These are phyloP conservation scores for Anolis sagrei DNA, from an alignment of 2,113 vertebrate species.

Conservation along the genomic window DNA sequence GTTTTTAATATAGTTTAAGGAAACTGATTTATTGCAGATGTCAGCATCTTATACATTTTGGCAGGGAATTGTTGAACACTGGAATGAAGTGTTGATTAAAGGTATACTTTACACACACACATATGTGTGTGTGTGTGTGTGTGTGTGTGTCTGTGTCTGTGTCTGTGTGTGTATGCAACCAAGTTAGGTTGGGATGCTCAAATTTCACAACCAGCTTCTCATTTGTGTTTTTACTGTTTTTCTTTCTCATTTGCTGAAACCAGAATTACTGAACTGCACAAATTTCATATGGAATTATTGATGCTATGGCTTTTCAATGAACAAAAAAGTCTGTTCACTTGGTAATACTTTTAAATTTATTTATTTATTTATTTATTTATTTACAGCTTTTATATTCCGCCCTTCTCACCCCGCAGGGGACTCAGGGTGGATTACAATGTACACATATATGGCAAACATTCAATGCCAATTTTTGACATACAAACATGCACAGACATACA, in stretches of 20 bases:
- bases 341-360: constrained; percentile 57
- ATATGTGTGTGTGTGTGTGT: too few relatives aligned
- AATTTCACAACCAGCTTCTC: constrained; percentile 52
- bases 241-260: constrained; percentile 29
- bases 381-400: too few relatives aligned
- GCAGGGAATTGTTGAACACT: constrained; percentile 12
- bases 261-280: constrained; percentile 63
- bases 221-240: constrained; percentile 38
- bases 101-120: constrained; percentile 24
- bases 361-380: too few relatives aligned
- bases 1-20: too few relatives aligned
- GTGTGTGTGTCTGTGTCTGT: too few relatives aligned
- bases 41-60: not conserved
- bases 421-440: too few relatives aligned
- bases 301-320: constrained; percentile 49
- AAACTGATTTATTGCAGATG: rapidly evolving
- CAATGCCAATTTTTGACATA: too few relatives aligned
- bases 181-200: constrained; percentile 41
- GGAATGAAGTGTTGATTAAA: constrained; percentile 1
- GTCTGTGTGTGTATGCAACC: too few relatives aligned
- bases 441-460: too few relatives aligned
- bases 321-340: constrained; percentile 61
- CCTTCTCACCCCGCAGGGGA: too few relatives aligned
- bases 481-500: too few relatives aligned
- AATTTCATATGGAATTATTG: constrained; percentile 70